phyloP scores from a whole-genome alignment of 2,888 invertebrate species.

The Papilio elwesi region DNA sequence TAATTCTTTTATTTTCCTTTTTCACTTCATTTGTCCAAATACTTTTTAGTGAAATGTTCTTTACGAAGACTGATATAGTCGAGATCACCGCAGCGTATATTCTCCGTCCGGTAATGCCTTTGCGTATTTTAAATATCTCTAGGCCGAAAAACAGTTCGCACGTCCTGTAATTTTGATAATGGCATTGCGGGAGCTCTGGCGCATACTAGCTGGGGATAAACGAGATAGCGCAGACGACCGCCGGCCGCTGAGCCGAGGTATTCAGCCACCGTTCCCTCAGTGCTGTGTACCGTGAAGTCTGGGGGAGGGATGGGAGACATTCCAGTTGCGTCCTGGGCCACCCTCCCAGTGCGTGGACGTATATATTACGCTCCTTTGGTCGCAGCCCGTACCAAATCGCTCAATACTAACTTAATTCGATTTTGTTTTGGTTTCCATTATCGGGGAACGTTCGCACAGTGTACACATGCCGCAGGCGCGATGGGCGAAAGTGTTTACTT shows the following conservation, averaged over 20 bases:
- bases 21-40: no score
- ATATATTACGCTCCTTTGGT: conserved; percentile 55
- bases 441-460: conserved; percentile 23
- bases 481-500: conserved; percentile 3
- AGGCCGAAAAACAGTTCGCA: conserved; percentile 43
- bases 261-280: conserved; percentile 40
- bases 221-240: conserved; percentile 49
- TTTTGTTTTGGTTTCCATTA: conserved; percentile 49
- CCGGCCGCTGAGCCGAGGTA: conserved; percentile 44
- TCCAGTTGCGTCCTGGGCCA: conserved; percentile 39
- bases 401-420: conserved; percentile 50
- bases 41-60: neutral
- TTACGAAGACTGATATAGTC: neutral
- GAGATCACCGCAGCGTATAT: conserved; percentile 8
- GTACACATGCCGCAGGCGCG: conserved; percentile 24
- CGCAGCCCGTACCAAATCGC: conserved; percentile 47
- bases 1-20: no score
- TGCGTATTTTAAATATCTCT: conserved; percentile 41
- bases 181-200: conserved; percentile 52
- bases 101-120: neutral
- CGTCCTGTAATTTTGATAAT: conserved; percentile 71
- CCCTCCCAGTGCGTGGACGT: conserved; percentile 45
- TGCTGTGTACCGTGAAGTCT: neutral
- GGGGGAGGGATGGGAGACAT: conserved; percentile 41
- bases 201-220: conserved; percentile 58